phyloP scores from a whole-genome alignment of 37 sponge, comb jelly and placozoan genomes.

The Oopsacas minuta region DNA sequence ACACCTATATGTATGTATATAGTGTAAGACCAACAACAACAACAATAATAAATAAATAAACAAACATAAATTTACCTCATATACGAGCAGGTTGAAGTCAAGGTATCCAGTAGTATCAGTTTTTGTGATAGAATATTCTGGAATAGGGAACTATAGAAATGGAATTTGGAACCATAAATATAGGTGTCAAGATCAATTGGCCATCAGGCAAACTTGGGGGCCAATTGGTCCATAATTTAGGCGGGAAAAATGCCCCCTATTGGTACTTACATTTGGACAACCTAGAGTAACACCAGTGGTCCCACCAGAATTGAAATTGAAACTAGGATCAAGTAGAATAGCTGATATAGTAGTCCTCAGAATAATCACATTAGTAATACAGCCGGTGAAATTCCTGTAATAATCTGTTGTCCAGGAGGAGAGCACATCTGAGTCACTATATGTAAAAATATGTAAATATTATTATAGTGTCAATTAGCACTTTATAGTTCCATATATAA shows the following conservation, averaged over 20 bases:
- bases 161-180: background rate
- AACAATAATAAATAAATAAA: no score
- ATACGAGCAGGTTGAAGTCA: background rate
- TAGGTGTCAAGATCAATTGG: no score
- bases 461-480: no score
- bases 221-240: no score
- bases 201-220: no score
- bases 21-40: no score
- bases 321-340: background rate
- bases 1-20: background rate
- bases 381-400: background rate
- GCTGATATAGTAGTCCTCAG: background rate
- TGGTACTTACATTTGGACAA: slow-evolving; percentile 3
- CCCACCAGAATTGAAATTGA: background rate
- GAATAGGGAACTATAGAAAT: background rate
- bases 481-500: no score
- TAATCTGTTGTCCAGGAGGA: background rate
- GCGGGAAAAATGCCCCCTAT: no score
- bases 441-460: no score
- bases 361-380: background rate
- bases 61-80: background rate
- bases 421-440: no score
- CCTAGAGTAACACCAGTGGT: background rate
- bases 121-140: background rate
- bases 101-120: background rate